phyloP scores from a whole-genome alignment of 2,113 vertebrate species.

The Xenopus tropicalis region UCB_Xtro_10.0 CM004443.2:13548001-13548500 shows the following conservation, averaged over 20 bases:
- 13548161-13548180: not conserved
- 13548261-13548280: constrained; percentile 32
- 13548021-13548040: too few species aligned
- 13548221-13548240: constrained; percentile 22
- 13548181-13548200: not conserved
- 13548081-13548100: too few species aligned
- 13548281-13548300: constrained; percentile 34
- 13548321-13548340: constrained; percentile 34
- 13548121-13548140: not conserved
- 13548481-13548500: too few species aligned
- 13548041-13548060: too few species aligned
- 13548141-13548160: not conserved
- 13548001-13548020: too few species aligned
- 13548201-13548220: constrained; percentile 20
- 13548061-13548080: too few species aligned
- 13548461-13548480: too few species aligned
- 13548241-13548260: constrained; percentile 26
- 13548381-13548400: not conserved
- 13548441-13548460: too few species aligned
- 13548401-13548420: too few species aligned
- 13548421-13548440: too few species aligned
- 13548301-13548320: constrained; percentile 28
- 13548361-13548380: constrained; percentile 10
- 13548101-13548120: too few species aligned
- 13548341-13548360: not conserved